These are phyloP conservation scores for Petrocephalus sullivani DNA, from an alignment of 2,797 vertebrate species.

Conservation along the genomic window DNA sequence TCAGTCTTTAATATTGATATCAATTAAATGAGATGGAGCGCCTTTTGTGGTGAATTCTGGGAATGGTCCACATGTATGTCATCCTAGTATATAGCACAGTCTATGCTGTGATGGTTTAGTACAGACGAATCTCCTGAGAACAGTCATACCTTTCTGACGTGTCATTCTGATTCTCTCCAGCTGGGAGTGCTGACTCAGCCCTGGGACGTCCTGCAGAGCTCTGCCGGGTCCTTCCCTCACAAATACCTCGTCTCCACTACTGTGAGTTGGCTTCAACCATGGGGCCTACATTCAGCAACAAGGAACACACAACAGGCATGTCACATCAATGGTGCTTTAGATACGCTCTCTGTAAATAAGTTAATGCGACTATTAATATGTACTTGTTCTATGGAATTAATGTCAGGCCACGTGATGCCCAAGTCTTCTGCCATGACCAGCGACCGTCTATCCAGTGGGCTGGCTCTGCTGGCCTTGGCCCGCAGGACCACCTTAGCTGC, in stretches of 20 bases:
- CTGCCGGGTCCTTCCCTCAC: not conserved
- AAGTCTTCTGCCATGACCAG: slow-evolving; percentile 35
- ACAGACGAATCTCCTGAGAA: not conserved
- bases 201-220: not conserved
- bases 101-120: not conserved
- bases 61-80: not conserved
- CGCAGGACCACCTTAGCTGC: slow-evolving; percentile 20
- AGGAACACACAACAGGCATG: not conserved
- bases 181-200: not conserved
- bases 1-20: not conserved
- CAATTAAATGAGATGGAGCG: not conserved
- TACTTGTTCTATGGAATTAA: slow-evolving; percentile 54
- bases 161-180: not conserved
- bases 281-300: not conserved
- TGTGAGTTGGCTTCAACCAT: not conserved
- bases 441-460: slow-evolving; percentile 37
- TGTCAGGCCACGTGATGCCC: slow-evolving; percentile 32
- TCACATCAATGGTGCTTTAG: not conserved
- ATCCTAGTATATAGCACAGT: not conserved
- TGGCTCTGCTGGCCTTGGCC: slow-evolving; percentile 31
- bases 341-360: not conserved
- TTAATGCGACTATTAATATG: not conserved
- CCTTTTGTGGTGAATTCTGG: not conserved
- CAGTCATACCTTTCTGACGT: slow-evolving; percentile 9
- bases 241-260: no score